phyloP scores from a whole-genome alignment of 2,113 vertebrate species.

The Heterocephalus glaber region DNA sequence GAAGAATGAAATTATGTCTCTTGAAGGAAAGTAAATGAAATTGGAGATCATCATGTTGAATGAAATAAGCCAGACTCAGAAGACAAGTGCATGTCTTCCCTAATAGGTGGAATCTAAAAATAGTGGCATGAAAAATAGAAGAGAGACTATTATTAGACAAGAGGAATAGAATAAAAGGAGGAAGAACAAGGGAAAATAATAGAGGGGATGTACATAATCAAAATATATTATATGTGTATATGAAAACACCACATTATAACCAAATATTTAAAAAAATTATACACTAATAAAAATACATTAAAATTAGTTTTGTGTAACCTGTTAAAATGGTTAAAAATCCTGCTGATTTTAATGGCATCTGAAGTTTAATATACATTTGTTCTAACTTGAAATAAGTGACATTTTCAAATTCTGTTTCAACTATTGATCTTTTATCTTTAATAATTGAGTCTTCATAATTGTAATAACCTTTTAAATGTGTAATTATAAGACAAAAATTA shows the following conservation, averaged over 20 bases:
- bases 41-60: not conserved
- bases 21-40: not conserved
- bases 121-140: not conserved
- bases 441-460: conserved; percentile 19
- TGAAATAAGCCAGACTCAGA: not conserved
- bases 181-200: not conserved
- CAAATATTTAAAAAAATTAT: not conserved
- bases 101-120: not conserved
- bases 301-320: not conserved
- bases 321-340: conserved; percentile 1
- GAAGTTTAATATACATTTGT: conserved; percentile 12
- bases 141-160: not conserved
- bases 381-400: conserved; percentile 29
- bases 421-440: not conserved
- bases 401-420: conserved; percentile 46
- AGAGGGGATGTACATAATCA: not conserved
- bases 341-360: conserved; percentile 2
- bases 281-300: not conserved
- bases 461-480: not conserved
- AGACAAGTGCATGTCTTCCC: not conserved
- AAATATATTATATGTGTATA: not conserved
- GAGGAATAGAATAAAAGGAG: not conserved
- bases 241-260: not conserved
- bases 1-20: not conserved
- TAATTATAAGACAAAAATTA: not conserved